A percentile compares a stretch with the other conserved stretches of the same genome.
Evolutionary conservation across 92 coral and sea anemone genomes (phyloP).

Genomic region (Palythoa grandiflora): DNA sequence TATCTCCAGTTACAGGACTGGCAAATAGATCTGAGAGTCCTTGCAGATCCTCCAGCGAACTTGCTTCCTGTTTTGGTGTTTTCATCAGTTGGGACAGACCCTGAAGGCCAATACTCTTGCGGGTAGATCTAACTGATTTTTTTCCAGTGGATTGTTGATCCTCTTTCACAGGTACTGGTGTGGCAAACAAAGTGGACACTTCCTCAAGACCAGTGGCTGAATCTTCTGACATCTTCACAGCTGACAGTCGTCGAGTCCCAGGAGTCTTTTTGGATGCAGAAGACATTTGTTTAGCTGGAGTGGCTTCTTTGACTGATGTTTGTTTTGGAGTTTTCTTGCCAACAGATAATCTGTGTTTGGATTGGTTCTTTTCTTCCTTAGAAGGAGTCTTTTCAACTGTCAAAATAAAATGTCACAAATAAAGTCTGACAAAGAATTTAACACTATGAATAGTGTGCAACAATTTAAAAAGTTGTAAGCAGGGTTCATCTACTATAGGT

Average conservation of each 20-base stretch:
- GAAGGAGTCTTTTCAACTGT: conserved; percentile 91
- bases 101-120: conserved; percentile 69
- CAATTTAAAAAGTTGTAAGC: neutral
- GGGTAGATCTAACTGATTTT: conserved; percentile 37
- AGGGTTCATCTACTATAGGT: too few relatives aligned
- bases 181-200: conserved; percentile 64
- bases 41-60: conserved; percentile 60
- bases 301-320: conserved; percentile 7
- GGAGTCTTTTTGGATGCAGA: conserved; percentile 39
- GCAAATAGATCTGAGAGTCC: conserved; percentile 73
- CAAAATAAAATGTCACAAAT: conserved; percentile 71
- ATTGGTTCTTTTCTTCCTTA: conserved; percentile 89
- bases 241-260: conserved; percentile 18
- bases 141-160: conserved; percentile 18
- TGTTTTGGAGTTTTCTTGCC: conserved; percentile 21
- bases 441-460: neutral
- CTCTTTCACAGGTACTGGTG: conserved; percentile 56
- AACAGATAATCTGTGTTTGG: conserved; percentile 66
- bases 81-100: conserved; percentile 69
- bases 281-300: conserved; percentile 38
- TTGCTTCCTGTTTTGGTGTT: conserved; percentile 59
- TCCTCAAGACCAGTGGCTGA: conserved; percentile 64
- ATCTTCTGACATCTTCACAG: conserved; percentile 39
- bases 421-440: neutral
- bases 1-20: conserved; percentile 57